phyloP scores from a whole-genome alignment of 2,888 invertebrate genomes.

The Crossocerus cetratus region DNA sequence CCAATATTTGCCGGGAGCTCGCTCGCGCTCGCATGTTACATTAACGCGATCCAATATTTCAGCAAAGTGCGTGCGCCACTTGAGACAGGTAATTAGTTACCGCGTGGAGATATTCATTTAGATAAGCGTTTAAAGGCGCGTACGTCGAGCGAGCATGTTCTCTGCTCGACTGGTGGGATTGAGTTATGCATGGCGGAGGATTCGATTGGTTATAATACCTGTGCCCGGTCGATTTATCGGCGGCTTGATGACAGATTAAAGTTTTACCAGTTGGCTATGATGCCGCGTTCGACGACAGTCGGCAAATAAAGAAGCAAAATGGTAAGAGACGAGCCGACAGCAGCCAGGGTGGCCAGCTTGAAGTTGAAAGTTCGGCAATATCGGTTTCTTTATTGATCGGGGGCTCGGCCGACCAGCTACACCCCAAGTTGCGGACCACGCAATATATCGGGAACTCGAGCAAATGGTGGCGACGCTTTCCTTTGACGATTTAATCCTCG shows the following conservation, averaged over 20 bases:
- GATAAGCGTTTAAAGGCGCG: too few species aligned
- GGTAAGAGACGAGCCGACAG: not conserved
- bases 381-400: slow-evolving; percentile 1
- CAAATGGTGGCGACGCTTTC: not conserved
- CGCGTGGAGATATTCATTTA: too few species aligned
- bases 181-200: too few species aligned
- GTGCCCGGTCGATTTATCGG: not conserved
- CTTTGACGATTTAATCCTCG: not conserved
- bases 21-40: too few species aligned
- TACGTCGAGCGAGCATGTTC: too few species aligned
- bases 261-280: too few species aligned
- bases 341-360: not conserved
- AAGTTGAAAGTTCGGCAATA: not conserved
- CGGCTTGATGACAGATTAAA: not conserved
- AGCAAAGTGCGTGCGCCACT: too few species aligned
- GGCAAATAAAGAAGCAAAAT: not conserved
- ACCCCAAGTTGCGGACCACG: not conserved
- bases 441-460: not conserved
- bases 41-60: too few species aligned
- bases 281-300: not conserved
- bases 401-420: not conserved
- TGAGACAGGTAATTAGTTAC: too few species aligned
- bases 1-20: too few species aligned
- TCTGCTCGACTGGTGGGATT: too few species aligned
- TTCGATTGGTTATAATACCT: too few species aligned